A percentile compares a stretch with the other conserved stretches of the same genome.
Conservation (phyloP, 2,888 invertebrate species). For the Pseudoips prasinana region DNA sequence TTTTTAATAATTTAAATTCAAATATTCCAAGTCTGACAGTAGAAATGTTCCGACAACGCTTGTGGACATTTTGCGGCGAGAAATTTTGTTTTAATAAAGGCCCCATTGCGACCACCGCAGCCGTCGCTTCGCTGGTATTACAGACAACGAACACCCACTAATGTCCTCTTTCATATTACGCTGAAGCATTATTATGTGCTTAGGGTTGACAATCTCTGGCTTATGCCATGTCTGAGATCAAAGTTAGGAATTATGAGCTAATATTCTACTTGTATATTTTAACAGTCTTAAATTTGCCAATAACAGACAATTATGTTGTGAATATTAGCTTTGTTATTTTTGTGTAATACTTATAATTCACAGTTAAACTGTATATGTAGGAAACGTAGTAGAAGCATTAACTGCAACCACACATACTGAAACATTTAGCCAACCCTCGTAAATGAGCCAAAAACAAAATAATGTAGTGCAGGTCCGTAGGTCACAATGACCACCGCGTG, state of each 20-base stretch:
- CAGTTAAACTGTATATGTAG: no score
- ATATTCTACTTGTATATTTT: conserved; percentile 25
- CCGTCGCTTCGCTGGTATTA: conserved; percentile 72
- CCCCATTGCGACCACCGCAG: conserved; percentile 63
- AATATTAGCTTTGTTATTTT: no score
- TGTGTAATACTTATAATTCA: no score
- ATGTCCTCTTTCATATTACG: conserved; percentile 74
- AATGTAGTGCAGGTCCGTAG: conserved; percentile 64
- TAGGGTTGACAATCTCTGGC: conserved; percentile 69
- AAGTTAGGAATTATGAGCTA: conserved; percentile 35
- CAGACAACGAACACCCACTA: conserved; percentile 70
- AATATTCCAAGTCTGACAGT: conserved; percentile 33
- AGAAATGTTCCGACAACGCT: conserved; percentile 48
- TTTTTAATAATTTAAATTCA: conserved; percentile 45
- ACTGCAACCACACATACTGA: conserved; percentile 37
- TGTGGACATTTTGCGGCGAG: conserved; percentile 72
- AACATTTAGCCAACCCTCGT: conserved; percentile 61
- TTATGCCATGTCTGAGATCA: conserved; percentile 48
- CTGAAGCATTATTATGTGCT: conserved; percentile 73
- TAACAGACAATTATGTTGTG: no score
- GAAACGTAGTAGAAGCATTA: conserved; percentile 32
- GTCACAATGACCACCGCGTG: conserved; percentile 61
- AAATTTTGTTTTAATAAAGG: conserved; percentile 81
- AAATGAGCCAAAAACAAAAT: conserved; percentile 69
- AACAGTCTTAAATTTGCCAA: conserved; percentile 24